Evolutionary conservation across 1,140 invertebrate genomes (phyloP).

Genomic region (Cydia amplana): DNA sequence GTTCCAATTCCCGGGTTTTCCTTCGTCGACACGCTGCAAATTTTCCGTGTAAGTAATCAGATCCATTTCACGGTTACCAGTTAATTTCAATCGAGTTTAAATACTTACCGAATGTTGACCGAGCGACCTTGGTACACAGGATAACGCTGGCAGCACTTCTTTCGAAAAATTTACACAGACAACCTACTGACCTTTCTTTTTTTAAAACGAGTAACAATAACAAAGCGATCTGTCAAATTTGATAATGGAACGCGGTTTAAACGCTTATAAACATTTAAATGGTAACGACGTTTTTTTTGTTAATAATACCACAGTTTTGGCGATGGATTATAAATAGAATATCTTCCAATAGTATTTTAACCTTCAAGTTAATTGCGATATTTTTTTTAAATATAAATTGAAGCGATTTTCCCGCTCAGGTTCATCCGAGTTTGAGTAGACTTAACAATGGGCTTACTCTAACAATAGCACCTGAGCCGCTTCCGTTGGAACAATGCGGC

Average conservation of each 20-base stretch:
- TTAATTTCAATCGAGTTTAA: conserved; percentile 21
- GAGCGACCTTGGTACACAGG: conserved; percentile 26
- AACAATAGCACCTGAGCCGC: conserved; percentile 30
- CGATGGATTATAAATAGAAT: no score
- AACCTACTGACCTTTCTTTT: conserved; percentile 27
- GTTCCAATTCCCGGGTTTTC: conserved; percentile 12
- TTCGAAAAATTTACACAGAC: conserved; percentile 10
- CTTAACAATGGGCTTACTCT: conserved; percentile 21
- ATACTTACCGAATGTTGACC: conserved; percentile 23
- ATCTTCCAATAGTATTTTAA: not conserved
- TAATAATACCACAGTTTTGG: no score
- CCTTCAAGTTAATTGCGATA: not conserved
- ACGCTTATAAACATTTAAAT: not conserved
- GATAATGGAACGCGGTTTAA: conserved; percentile 15
- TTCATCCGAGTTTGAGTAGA: conserved; percentile 31
- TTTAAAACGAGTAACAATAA: conserved; percentile 20
- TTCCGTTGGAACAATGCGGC: conserved; percentile 24
- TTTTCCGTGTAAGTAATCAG: conserved; percentile 24
- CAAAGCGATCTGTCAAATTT: not conserved
- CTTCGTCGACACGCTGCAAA: not conserved
- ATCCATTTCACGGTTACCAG: conserved; percentile 18
- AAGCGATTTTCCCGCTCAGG: conserved; percentile 26
- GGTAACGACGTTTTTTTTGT: not conserved
- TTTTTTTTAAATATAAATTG: conserved; percentile 8
- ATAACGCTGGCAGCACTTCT: conserved; percentile 9